These are phyloP conservation scores for Polyploca ridens DNA, from an alignment of 2,888 invertebrate species.

Conservation along the genomic window DNA sequence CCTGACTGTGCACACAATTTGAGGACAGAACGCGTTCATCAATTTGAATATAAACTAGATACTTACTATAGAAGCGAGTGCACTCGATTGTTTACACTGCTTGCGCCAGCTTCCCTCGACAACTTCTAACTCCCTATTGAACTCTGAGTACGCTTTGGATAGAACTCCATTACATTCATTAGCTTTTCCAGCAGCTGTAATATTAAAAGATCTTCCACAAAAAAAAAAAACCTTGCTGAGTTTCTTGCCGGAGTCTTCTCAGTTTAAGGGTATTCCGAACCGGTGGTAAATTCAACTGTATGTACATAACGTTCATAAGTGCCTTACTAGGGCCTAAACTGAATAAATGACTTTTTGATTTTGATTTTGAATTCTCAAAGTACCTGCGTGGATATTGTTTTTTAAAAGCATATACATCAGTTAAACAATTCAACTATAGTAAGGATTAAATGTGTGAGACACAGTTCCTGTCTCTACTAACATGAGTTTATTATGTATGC, in stretches of 20 bases:
- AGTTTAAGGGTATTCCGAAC: no score
- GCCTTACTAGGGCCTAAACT: no score
- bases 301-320: no score
- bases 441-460: not conserved
- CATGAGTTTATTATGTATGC: slow-evolving; percentile 29
- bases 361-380: not conserved
- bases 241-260: no score
- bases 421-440: not conserved
- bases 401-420: not conserved
- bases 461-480: slow-evolving; percentile 18
- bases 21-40: slow-evolving; percentile 42
- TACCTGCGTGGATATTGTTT: not conserved
- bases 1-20: slow-evolving; percentile 39
- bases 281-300: no score
- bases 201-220: no score
- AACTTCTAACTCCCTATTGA: slow-evolving; percentile 35
- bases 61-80: slow-evolving; percentile 42
- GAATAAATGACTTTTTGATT: no score
- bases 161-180: slow-evolving; percentile 32
- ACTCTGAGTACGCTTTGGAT: slow-evolving; percentile 27
- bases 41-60: slow-evolving; percentile 71
- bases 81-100: slow-evolving; percentile 50
- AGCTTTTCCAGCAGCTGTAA: slow-evolving; percentile 2
- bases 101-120: slow-evolving; percentile 24
- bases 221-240: no score